Percentiles rank a stretch among this genome's conserved stretches.
Conservation (phyloP, 2,113 vertebrate genomes). For the Channa argus region DNA sequence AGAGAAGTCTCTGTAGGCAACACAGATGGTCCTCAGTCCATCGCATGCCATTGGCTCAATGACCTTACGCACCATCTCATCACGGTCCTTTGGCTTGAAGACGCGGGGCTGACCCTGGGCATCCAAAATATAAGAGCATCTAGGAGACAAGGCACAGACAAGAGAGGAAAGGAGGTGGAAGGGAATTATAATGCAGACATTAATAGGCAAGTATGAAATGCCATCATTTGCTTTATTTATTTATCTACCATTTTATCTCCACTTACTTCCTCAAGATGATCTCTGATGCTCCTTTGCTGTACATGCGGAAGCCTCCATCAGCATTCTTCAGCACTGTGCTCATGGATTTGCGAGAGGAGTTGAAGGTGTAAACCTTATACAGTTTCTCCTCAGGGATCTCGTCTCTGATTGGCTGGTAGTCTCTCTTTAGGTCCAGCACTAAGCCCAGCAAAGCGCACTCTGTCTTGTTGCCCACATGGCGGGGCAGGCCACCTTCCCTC, state of each 20-base stretch:
- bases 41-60: slow-evolving; percentile 98
- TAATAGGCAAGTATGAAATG: neutral
- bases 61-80: slow-evolving; percentile 93
- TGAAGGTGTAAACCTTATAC: slow-evolving; percentile 98
- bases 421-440: slow-evolving; percentile 91
- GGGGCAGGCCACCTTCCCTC: slow-evolving; percentile 93
- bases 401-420: slow-evolving; percentile 92
- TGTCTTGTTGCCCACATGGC: slow-evolving; percentile 97
- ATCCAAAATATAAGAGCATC: slow-evolving; percentile 92
- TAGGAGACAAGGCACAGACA: slow-evolving; percentile 49
- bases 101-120: slow-evolving; percentile 82
- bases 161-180: neutral
- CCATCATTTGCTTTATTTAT: neutral
- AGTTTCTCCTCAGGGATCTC: slow-evolving; percentile 95
- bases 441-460: slow-evolving; percentile 94
- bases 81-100: slow-evolving; percentile 92
- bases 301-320: slow-evolving; percentile 91
- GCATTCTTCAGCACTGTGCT: slow-evolving; percentile 92
- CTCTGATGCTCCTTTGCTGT: slow-evolving; percentile 98
- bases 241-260: neutral
- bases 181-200: neutral
- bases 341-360: slow-evolving; percentile 97
- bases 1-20: slow-evolving; percentile 92
- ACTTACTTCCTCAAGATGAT: slow-evolving; percentile 96
- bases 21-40: slow-evolving; percentile 93